Evolutionary conservation across 2,888 invertebrate genomes (phyloP).

Genomic region (Drosophila percnosoma): DNA sequence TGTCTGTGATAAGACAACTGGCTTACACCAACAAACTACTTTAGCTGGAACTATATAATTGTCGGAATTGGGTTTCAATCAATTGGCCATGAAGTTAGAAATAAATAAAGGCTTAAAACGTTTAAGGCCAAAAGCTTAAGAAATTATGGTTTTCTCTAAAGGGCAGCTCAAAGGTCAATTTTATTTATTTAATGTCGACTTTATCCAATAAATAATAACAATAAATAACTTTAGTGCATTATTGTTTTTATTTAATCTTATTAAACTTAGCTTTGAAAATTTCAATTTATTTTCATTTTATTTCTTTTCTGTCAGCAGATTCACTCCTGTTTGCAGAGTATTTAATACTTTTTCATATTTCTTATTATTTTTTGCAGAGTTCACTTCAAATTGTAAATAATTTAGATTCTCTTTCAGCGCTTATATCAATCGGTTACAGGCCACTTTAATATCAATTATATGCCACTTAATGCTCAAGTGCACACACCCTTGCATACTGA

Average conservation of each 20-base stretch:
- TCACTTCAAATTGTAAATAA: neutral
- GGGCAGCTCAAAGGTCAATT: neutral
- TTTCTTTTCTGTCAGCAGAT: neutral
- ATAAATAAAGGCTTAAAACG: neutral
- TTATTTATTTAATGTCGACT: neutral
- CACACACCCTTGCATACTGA: slow-evolving; percentile 4
- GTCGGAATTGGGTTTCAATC: slow-evolving; percentile 35
- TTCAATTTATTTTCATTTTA: neutral
- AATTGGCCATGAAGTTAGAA: slow-evolving; percentile 2
- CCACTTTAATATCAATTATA: slow-evolving; percentile 66
- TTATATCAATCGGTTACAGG: neutral
- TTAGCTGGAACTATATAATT: slow-evolving; percentile 42
- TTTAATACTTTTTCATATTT: neutral
- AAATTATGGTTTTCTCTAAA: neutral
- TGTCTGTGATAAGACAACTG: slow-evolving; percentile 22
- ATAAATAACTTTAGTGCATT: too few species aligned
- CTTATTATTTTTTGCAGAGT: neutral
- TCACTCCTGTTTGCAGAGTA: neutral
- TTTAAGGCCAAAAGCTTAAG: neutral
- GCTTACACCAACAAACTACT: slow-evolving; percentile 16
- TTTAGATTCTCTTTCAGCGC: neutral
- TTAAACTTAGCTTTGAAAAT: neutral
- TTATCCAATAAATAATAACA: neutral
- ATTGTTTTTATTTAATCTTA: too few species aligned
- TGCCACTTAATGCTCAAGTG: slow-evolving; percentile 24